A percentile compares a stretch with the other conserved stretches of the same genome.
These are phyloP conservation scores for Spea hammondii DNA, from an alignment of 2,797 vertebrate genomes.

Conservation along the genomic window DNA sequence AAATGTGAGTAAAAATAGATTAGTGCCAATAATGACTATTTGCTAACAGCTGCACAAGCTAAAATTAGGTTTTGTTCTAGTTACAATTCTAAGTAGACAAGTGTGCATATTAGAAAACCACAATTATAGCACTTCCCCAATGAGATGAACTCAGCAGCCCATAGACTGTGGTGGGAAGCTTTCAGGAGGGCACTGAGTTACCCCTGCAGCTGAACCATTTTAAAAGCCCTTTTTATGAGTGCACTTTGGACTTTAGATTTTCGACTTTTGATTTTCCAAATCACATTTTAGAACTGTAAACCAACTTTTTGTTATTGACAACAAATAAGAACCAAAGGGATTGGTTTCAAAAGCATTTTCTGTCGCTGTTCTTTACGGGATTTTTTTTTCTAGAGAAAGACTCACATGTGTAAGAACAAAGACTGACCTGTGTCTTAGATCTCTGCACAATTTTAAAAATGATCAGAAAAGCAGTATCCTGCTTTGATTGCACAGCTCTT, in stretches of 20 bases:
- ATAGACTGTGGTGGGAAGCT: constrained; percentile 27
- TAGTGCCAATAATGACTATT: constrained; percentile 34
- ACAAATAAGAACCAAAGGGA: too few species aligned
- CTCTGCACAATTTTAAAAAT: too few species aligned
- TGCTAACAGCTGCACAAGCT: constrained; percentile 42
- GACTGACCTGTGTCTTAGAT: too few species aligned
- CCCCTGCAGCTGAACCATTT: constrained; percentile 20
- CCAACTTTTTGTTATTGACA: too few species aligned
- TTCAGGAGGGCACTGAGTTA: constrained; percentile 12
- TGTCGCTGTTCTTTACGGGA: too few species aligned
- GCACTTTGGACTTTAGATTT: constrained; percentile 3
- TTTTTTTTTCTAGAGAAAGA: too few species aligned
- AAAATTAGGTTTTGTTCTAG: constrained; percentile 50
- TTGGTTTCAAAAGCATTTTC: too few species aligned
- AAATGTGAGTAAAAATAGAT: constrained; percentile 47
- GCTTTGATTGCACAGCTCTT: too few species aligned
- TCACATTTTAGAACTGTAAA: not conserved
- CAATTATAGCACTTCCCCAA: constrained; percentile 33
- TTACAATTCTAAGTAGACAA: constrained; percentile 41
- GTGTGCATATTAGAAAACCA: constrained; percentile 48
- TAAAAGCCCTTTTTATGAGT: constrained; percentile 10
- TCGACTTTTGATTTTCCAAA: not conserved
- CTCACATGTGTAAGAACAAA: too few species aligned
- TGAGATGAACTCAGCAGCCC: constrained; percentile 28
- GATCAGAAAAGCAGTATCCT: too few species aligned